Base-by-base conservation (phyloP, 2,888 invertebrate genomes). In the Amphipyra tragopoginis region DNA sequence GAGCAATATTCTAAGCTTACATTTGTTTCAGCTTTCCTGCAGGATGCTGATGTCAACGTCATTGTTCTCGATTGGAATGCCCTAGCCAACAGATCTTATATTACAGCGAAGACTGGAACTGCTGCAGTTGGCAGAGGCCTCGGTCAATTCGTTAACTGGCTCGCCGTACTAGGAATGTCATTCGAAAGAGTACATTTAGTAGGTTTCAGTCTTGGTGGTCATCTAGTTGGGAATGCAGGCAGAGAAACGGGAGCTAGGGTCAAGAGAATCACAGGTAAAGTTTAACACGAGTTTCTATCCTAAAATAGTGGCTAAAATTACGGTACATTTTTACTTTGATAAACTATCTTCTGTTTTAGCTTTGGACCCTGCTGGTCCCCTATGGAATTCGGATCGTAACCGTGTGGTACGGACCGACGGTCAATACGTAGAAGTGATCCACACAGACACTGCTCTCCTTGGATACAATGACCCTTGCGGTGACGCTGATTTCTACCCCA, bases 161-260 rank as follows among this genome's bases (percentile, higher is more conserved):
- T 92, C 15, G 80, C 74, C 1, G 65, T 55, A 7, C 56, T 82
- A 1, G 90, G 89, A 5, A 65, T 84, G 0, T 75, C 83, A 0
- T 90, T 85, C 42, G 79, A 87, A 9, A 88, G 51, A 39, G 77
- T 91, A 15, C 94, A 95, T 57, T 72, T 95, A 6, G 86, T 94
- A 7, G 94, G 94, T 0, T 93, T 92, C 81, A 94, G 94, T 75
- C 87, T 94, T 40, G 94, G 94, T 2, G 93, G 88, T 1, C 94
- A 95, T 72, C 69, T 94, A 15, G 89, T 91, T 29, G 94, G 92
- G 1, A 87, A 81, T 26, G 91, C 92, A 36, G 91, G 92, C 0
- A 85, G 90, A 58, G 83, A 82, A 45, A 84, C 87, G 1, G 68
- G 77, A 5, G 84, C 87, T 2, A 75, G 65, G 21, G 83, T 91